Evolutionary conservation across 1,140 invertebrate species (phyloP).

Genomic region (Leptopilina clavipes): DNA sequence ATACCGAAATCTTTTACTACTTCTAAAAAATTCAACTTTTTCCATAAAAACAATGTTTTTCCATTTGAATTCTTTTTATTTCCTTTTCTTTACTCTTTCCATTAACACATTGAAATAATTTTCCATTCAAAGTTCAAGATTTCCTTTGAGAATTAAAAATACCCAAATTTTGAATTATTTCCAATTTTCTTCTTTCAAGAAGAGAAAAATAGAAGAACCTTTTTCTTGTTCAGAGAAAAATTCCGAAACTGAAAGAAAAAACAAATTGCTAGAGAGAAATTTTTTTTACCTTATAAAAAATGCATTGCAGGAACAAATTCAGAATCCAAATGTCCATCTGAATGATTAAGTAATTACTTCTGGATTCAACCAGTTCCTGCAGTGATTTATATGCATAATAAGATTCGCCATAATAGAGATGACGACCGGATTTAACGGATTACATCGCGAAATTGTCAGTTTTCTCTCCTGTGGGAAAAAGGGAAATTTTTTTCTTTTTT

Average conservation of each 20-base stretch:
- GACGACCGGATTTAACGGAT: slow-evolving; percentile 25
- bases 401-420: slow-evolving; percentile 24
- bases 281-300: no score
- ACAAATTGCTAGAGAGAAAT: no score
- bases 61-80: not conserved
- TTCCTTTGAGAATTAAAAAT: no score
- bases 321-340: not conserved
- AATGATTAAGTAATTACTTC: not conserved
- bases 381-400: not conserved
- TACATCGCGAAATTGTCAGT: not conserved
- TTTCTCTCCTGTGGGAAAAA: slow-evolving; percentile 10
- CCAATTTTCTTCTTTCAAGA: no score
- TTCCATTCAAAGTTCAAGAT: no score
- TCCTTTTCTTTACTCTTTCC: no score
- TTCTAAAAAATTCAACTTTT: slow-evolving; percentile 28
- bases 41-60: not conserved
- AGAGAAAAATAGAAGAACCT: no score
- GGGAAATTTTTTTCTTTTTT: not conserved
- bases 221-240: no score
- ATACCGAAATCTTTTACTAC: slow-evolving; percentile 5
- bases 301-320: no score
- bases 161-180: no score
- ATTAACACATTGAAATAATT: no score
- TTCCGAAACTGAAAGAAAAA: no score
- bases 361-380: not conserved